Conservation (phyloP, 1,140 invertebrate species). For the Acromyrmex echinatior region DNA sequence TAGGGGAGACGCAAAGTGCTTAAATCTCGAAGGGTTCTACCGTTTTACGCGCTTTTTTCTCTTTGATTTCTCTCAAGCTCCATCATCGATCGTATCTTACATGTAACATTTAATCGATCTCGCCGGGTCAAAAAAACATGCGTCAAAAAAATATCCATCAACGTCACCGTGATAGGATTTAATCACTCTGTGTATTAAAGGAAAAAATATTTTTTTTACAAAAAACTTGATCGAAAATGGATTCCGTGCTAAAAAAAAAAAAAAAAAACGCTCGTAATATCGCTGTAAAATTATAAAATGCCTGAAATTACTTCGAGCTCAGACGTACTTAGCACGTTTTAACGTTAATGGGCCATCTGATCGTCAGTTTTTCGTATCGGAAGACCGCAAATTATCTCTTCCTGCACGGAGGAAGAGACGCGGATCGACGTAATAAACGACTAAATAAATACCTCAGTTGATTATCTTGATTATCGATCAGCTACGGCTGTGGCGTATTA, state of each 20-base stretch:
- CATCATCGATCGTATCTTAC: slow-evolving; percentile 10
- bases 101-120: slow-evolving; percentile 32
- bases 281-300: slow-evolving; percentile 23
- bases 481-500: slow-evolving; percentile 19
- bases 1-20: slow-evolving; percentile 69
- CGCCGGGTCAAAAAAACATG: not conserved
- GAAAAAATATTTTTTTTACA: slow-evolving; percentile 15
- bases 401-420: not conserved
- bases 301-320: not conserved
- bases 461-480: slow-evolving; percentile 67
- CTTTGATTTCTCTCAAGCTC: not conserved
- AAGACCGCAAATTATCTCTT: not conserved
- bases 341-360: not conserved
- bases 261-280: not conserved
- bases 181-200: not conserved
- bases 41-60: slow-evolving; percentile 4
- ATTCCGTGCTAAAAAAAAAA: not conserved
- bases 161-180: slow-evolving; percentile 17
- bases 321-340: not conserved
- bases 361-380: not conserved
- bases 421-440: slow-evolving; percentile 31
- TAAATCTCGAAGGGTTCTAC: slow-evolving; percentile 64
- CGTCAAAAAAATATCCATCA: not conserved
- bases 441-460: slow-evolving; percentile 22
- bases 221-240: slow-evolving; percentile 5